Base-by-base conservation (phyloP, 2,888 invertebrate species). In the Athalia cordata region DNA sequence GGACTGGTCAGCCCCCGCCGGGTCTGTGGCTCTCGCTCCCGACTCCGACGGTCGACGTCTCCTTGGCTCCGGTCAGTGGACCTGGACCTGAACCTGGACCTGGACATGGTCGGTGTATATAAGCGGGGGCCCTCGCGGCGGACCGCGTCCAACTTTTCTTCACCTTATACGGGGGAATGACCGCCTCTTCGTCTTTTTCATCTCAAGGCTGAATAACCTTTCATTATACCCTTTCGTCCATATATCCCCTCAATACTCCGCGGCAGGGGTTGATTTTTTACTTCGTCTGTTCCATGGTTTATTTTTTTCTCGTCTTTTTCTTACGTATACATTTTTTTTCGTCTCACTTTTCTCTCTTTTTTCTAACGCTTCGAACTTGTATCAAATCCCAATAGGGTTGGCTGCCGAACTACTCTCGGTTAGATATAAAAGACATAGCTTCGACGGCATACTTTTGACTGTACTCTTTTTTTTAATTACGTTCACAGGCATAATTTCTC, bases 91-190 rank as follows among this genome's bases (percentile, higher is more conserved):
- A 11, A 52, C 61, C 62, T 13, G 15, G 29, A 29, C 29, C 29
- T 29, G 29, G 74, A 64, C 75, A 61, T 61, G 64, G 61, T 52
- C 75, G 75, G 50, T 75, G 62, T 52, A 43, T 75, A 52, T 61
- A 75, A 47, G 52, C 49, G 57, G 15, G 45, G 61, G 64, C 29
- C 49, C 75, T 49, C 61, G 45, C 62, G 75, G 84, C 84, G 84
- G 83, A 83, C 81, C 80, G 83, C 85, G 84, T 86, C 87, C 83
- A 89, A 89, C 88, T 88, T 89, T 88, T 88, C 89, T 88, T 88
- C 87, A 86, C 87, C 88, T 88, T 85, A 59, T 57, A 85, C 87
- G 85, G 87, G 88, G 88, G 86, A 89, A 88, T 86, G 89, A 88
- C 88, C 88, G 88, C 88, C 87, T 88, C 85, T 86, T 88, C 75